Base-by-base conservation (phyloP, 2,888 invertebrate genomes). In the Ceratothoa steindachneri region DNA sequence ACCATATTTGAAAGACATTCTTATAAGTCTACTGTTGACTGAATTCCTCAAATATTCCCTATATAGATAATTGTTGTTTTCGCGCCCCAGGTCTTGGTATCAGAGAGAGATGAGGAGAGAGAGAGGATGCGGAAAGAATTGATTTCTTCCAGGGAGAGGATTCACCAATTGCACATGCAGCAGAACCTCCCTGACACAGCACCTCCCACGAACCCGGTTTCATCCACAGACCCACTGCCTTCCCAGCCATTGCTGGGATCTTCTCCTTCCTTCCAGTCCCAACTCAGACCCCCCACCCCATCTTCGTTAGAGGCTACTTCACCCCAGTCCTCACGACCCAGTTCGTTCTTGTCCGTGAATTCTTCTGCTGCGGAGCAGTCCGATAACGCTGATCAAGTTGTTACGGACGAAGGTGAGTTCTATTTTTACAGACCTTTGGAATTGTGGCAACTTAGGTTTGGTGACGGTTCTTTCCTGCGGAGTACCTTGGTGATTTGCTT, bases 71-170 rank as follows among this genome's bases (percentile, higher is more conserved):
- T n/a, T n/a, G n/a, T n/a, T n/a, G n/a, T n/a, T n/a, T n/a, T n/a
- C n/a, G n/a, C n/a, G n/a, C n/a, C n/a, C 4, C 82, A 92, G 92
- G 89, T 89, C 84, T 88, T 90, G 82, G 88, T 91, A 76, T 90
- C 89, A 84, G 89, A 90, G 82, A 87, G 89, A 81, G 92, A 92
- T 83, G 90, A 90, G 82, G 92, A 92, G 83, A 86, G 90, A 73
- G 90, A 90, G 82, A 87, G 88, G 81, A 85, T 92, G 82, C 87
- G 91, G 52, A 88, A 89, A 81, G 92, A 92, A 83, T 85, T 91
- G 82, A 89, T 90, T 82, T 88, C 88, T 82, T 88, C 89, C 80
- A 87, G 90, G 81, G 92, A 92, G 84, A 89, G 90, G 82, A 85
- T 90, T 77, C 90, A 80, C 55, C 77, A 71, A n/a, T 68, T 80